These are phyloP conservation scores for Chamaedrilus cognettii DNA, from an alignment of 2,888 invertebrate genomes.

Conservation along the genomic window DNA sequence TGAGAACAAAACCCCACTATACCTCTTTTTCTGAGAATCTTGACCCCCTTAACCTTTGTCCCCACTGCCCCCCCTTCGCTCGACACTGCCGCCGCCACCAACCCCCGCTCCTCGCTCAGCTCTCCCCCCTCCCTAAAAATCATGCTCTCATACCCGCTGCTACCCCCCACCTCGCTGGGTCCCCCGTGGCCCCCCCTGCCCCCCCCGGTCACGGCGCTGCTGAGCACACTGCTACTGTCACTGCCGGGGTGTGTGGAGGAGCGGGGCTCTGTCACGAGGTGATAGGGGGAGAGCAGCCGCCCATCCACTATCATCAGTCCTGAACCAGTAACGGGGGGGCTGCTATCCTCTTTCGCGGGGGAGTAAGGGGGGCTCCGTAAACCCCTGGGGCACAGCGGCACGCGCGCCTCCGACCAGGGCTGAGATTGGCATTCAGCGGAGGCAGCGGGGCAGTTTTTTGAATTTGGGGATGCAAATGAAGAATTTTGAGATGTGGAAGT, in stretches of 20 bases:
- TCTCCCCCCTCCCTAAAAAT: conserved; percentile 63
- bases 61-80: conserved; percentile 54
- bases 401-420: not conserved
- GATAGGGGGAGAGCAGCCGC: conserved; percentile 58
- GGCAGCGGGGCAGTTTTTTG: too few relatives aligned
- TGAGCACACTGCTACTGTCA: conserved; percentile 59
- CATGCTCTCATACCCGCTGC: conserved; percentile 83
- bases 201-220: conserved; percentile 44
- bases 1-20: too few relatives aligned
- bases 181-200: not conserved
- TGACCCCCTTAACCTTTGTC: conserved; percentile 44
- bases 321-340: not conserved
- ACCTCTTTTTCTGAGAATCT: conserved; percentile 47
- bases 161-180: conserved; percentile 11
- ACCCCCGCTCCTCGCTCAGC: conserved; percentile 81
- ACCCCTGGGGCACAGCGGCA: too few relatives aligned
- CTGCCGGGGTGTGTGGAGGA: conserved; percentile 58
- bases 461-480: too few relatives aligned
- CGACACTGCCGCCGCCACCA: conserved; percentile 66
- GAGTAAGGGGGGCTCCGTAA: not conserved
- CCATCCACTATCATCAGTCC: conserved; percentile 11
- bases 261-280: conserved; percentile 58
- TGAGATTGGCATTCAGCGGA: not conserved
- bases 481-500: too few relatives aligned
- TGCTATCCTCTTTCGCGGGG: not conserved